phyloP scores from a whole-genome alignment of 2,797 vertebrate species.

The Bovichtus variegatus region DNA sequence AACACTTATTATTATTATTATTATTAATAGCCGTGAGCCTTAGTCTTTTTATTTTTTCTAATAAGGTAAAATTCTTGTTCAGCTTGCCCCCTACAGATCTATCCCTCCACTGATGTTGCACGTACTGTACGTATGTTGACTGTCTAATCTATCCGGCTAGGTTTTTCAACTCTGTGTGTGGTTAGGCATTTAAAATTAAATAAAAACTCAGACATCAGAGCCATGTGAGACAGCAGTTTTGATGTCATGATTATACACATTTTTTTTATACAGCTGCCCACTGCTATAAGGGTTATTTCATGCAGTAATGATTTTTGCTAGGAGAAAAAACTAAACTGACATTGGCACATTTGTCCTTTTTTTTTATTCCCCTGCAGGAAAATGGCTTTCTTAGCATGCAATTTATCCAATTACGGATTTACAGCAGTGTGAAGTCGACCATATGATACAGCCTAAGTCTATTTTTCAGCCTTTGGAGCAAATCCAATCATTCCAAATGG shows the following conservation, averaged over 20 bases:
- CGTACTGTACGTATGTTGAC: constrained; percentile 12
- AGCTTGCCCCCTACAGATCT: constrained; percentile 8
- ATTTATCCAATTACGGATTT: constrained; percentile 85
- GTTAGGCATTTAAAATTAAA: constrained; percentile 54
- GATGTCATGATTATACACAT: constrained; percentile 59
- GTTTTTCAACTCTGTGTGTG: constrained; percentile 39
- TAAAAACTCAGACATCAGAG: constrained; percentile 22
- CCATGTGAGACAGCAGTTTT: constrained; percentile 50
- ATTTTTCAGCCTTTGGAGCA: constrained; percentile 78
- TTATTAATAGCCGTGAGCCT: constrained; percentile 17
- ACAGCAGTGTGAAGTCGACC: constrained; percentile 76
- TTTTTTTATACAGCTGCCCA: constrained; percentile 61
- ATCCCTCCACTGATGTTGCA: constrained; percentile 7
- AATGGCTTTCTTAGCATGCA: constrained; percentile 72
- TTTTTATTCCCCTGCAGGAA: constrained; percentile 66
- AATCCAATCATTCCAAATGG: constrained; percentile 83
- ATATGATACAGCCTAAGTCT: constrained; percentile 77
- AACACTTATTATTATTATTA: constrained; percentile 6
- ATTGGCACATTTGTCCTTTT: constrained; percentile 67
- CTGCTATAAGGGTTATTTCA: constrained; percentile 61
- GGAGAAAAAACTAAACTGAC: constrained; percentile 72
- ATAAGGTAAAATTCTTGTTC: constrained; percentile 17
- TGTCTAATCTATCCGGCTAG: constrained; percentile 35
- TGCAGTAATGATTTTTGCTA: constrained; percentile 71
- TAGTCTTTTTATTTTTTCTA: not conserved